Base-by-base conservation (phyloP, 37 sponge, comb jelly and placozoan genomes). In the Dysidea cf. avara region DNA sequence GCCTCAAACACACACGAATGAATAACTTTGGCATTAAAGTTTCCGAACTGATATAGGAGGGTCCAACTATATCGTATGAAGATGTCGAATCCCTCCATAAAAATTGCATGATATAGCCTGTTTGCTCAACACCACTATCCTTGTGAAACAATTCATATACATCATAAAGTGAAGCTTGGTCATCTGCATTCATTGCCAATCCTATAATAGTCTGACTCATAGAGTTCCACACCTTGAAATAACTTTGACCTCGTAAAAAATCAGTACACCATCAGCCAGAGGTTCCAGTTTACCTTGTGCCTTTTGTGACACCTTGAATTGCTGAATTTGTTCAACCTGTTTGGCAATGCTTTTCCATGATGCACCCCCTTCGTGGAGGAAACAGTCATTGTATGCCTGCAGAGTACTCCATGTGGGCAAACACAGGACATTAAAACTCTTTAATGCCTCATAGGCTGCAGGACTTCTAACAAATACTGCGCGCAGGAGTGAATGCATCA, bases 381-480 rank as follows among this genome's bases (percentile, higher is more conserved):
- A 14, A 39, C 66, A 9, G 55, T 29, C 20, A 20, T 17, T 71
- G 73, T 56, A 71, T 24, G 13, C 37, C 37, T 47, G 12, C 57
- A 71, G 30, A 20, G 73, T 31, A 18, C 33, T 24, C 13, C 6
- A 32, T 28, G 35, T 38, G 12, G 73, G 73, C 16, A 71, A 36
- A 17, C 55, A 7, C 9, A 71, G 39, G 28, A 71, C 9, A 33
- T 30, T 38, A 29, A 71, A 55, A 5, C 73, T 26, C 30, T 71
- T 53, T 13, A 71, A 13, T 28, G 73, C 73, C 24, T 71, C 53
- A 29, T 46, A 71, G 13, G 65, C 65, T 38, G 65, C 32, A n/a
- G 65, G 65, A 33, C 37, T 33, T n/a, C n/a, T n/a, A n/a, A 30
- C 28, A 40, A 34, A 74, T 24, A 74, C 30, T 26, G 75, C 75